Evolutionary conservation across 2,113 vertebrate genomes (phyloP), one percentile per base, ranked within the genome.

Genomic region (Rhagologus leucostigma): DNA sequence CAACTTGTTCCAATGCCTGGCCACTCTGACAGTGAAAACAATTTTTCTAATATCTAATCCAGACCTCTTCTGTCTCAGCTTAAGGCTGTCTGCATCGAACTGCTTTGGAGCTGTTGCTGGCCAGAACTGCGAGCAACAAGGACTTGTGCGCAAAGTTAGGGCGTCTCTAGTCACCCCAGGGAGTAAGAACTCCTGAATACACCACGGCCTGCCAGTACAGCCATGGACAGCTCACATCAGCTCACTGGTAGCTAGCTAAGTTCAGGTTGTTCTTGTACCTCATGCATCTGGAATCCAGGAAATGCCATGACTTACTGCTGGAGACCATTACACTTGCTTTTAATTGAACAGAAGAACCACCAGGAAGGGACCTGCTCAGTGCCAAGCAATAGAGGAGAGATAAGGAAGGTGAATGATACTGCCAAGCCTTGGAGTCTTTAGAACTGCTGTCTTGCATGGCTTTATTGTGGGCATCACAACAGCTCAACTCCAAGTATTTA

Each of bases 381-480:
- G 3, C 22, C 24, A 8, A 35, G 27, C 0, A 22, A 37, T 4
- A 32, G 30, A 33, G 19, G 18, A 75, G 39, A 39, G 21, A 8
- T 44, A 18, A 27, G 16, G 37, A 30, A 50, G 0, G 9, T 1
- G 3, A 49, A 37, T 2, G 6, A 2, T 2, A 56, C 15, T 1
- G 2, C 46, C 37, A 55, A 20, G 46, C n/a, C 26, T 5, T 2
- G 9, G 13, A 35, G 6, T 13, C 57, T 24, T 24, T 30, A 52
- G 56, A 69, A 24, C 16, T 13, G 44, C 52, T 24, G 57, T 15
- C 10, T 60, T 20, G 24, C 2, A 1, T 15, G 37, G 21, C 11
- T 65, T 55, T 50, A 29, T 6, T 14, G 50, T 5, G 35, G 23
- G 5, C 35, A 71, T 8, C 20, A 39, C 29, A 59, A 7, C 33